A percentile compares a stretch with the other conserved stretches of the same genome.
Conservation (phyloP, 2,888 invertebrate species). For the Xestoiulus laeticollis region DNA sequence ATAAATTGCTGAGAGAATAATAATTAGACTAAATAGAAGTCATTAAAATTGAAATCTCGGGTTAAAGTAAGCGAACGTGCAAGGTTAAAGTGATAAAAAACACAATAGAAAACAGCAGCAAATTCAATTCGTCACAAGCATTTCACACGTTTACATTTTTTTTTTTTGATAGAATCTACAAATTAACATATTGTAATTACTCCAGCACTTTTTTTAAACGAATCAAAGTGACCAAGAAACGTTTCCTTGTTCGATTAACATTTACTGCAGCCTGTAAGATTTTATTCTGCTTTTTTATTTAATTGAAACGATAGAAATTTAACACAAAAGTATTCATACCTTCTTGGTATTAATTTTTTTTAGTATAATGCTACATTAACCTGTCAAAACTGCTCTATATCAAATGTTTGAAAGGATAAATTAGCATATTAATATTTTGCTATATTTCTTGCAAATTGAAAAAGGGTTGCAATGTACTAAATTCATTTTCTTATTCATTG, state of each 20-base stretch:
- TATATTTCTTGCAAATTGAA: no score
- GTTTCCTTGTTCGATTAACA: background rate
- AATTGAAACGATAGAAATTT: no score
- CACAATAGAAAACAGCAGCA: background rate
- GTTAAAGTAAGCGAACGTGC: background rate
- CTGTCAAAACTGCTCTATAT: no score
- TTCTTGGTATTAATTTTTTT: no score
- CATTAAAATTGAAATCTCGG: slow-evolving; percentile 2
- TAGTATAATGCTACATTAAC: no score
- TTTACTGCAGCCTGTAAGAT: background rate
- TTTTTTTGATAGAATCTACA: background rate
- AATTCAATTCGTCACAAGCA: background rate
- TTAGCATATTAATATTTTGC: no score
- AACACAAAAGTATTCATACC: no score
- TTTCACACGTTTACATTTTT: background rate
- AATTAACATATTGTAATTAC: background rate
- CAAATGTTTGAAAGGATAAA: no score
- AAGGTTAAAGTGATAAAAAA: background rate
- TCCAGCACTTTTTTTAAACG: background rate
- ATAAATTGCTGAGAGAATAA: background rate
- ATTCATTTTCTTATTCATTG: no score
- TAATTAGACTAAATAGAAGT: background rate
- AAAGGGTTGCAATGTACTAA: no score
- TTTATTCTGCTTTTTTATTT: no score
- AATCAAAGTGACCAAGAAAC: background rate